Base-by-base conservation (phyloP, 2,797 vertebrate species). In the Thripadectes ignobilis region DNA sequence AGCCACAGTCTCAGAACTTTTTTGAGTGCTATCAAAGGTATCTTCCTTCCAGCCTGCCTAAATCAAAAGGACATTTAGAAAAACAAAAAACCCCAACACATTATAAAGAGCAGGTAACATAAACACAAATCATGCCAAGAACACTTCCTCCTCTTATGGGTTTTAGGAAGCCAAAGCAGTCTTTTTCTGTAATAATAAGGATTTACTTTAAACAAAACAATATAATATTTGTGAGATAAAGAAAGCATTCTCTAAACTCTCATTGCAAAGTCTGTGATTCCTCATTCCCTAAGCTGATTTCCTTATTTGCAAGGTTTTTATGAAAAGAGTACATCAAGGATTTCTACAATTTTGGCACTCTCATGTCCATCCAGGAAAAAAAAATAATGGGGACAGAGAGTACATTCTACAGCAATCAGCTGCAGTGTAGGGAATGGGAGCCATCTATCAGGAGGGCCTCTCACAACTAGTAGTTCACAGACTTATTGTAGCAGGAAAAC, bases 121-220 rank as follows among this genome's bases (percentile, higher is more conserved):
- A 75, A 90, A 59, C 3, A 81, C 36, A 85, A 89, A 69, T 78
- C 29, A 38, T 21, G 45, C 7, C 23, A 85, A 91, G 72, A 92
- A 69, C 2, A 5, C 14, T 20, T 57, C 71, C 45, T 80, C 52
- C 59, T 89, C 57, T 49, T 15, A 49, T 17, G 12, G 12, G 7
- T 58, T 93, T 94, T 80, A 88, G 65, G 41, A 73, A 83, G 14
- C 34, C 34, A 80, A 89, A 85, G 57, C 7, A 91, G 41, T 57
- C 3, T 92, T 85, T 79, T 66, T 41, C 38, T 57, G 12, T 52
- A 94, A 88, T 66, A 79, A 57, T 49, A 85, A 85, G 38, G 36
- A 73, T 85, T 92, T 91, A 91, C 23, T 91, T 78, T 51, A 85
- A 80, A 49, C 26, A 88, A 91, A 92, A 54, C 14, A 59, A 90